Base-by-base conservation (phyloP, 2,888 invertebrate genomes). In the Eugnorisma glareosa region DNA sequence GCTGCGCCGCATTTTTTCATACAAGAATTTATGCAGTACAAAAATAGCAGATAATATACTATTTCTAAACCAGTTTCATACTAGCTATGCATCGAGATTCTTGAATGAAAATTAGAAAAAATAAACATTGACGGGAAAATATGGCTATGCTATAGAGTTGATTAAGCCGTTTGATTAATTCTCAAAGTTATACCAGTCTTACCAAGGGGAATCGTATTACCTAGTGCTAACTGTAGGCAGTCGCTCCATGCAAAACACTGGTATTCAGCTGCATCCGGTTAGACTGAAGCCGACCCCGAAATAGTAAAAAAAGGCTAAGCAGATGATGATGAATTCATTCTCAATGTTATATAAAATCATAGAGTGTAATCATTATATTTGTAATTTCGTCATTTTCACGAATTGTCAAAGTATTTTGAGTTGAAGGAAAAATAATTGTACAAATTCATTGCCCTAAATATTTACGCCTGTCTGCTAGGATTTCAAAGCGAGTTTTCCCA, bases 41-140 rank as follows among this genome's bases (percentile, higher is more conserved):
- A 85, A 88, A 89, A 88, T 86, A 88, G 77, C 61, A 61, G 37
- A 67, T 82, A 69, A 82, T 82, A 81, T 81, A 78, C 87, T 89
- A 87, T 83, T 81, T 83, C 81, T 82, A 78, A 85, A 89, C 87
- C 72, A 45, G 87, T 87, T 88, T n/a, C n/a, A 67, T 54, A 59
- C 57, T n/a, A 72, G 76, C 64, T 77, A 79, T 77, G 79, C 78
- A 74, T 69, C 78, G 67, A 54, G 87, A 81, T 80, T 67, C 68
- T 81, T 82, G 81, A 87, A 85, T 78, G 77, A 59, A 85, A 83
- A 87, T 83, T 82, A 54, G 77, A 87, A 85, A 83, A 85, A 84
- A 85, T 79, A 81, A 79, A 82, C 75, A 57, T 1, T 63, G 71
- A 73, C 28, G n/a, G n/a, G 72, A 69, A 67, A 74, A 71, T 57